Conservation (phyloP, 2,888 invertebrate species). For the Julus scanicus region DNA sequence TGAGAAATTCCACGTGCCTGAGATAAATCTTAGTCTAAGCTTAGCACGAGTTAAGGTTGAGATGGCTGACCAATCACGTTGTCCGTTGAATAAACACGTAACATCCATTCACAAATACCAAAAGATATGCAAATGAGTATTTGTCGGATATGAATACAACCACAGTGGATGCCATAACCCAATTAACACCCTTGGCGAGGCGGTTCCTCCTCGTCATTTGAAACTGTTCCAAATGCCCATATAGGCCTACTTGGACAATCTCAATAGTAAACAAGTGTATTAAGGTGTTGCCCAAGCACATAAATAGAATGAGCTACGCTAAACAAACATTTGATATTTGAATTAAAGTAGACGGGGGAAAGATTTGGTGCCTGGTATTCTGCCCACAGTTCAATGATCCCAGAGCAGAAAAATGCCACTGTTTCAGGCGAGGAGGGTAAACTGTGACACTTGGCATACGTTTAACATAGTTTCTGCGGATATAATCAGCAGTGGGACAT, state of each 20-base stretch:
- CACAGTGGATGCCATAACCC: background rate
- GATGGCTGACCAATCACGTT: too few species aligned
- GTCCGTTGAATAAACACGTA: too few species aligned
- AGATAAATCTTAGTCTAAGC: too few species aligned
- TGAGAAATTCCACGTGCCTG: too few species aligned
- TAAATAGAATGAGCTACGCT: constrained; percentile 27
- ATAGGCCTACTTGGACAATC: constrained; percentile 18
- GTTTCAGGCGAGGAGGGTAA: constrained; percentile 34
- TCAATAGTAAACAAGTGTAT: constrained; percentile 4
- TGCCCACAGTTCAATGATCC: constrained; percentile 50
- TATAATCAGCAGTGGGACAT: constrained; percentile 44
- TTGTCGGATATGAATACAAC: background rate
- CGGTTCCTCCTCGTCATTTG: constrained; percentile 8
- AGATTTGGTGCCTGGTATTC: constrained; percentile 44
- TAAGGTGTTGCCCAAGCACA: constrained; percentile 23
- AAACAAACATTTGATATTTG: constrained; percentile 49
- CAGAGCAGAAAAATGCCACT: constrained; percentile 47
- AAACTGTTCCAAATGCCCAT: constrained; percentile 26
- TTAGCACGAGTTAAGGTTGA: too few species aligned
- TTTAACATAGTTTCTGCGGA: constrained; percentile 46
- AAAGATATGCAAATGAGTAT: background rate
- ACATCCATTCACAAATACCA: too few species aligned
- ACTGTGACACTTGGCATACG: constrained; percentile 50
- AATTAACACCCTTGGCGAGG: background rate
- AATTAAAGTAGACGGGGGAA: constrained; percentile 25